These are phyloP conservation scores for Brotula barbata DNA, from an alignment of 2,797 vertebrate species.

Conservation along the genomic window DNA sequence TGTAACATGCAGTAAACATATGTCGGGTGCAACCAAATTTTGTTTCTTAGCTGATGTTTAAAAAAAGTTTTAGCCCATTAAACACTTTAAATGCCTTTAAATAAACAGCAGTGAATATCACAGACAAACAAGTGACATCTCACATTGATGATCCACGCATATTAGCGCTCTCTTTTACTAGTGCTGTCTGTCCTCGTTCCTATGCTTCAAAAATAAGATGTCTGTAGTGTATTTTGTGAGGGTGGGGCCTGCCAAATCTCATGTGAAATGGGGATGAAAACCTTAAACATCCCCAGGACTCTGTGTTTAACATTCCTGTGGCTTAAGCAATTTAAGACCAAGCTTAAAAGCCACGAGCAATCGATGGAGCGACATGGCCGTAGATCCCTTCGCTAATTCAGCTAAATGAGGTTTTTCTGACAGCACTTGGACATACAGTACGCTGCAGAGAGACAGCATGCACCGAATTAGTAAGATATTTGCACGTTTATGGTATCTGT, in stretches of 20 bases:
- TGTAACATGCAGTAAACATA: no score
- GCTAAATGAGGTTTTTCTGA: constrained; percentile 21
- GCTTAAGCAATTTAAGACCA: constrained; percentile 63
- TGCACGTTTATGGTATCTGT: constrained; percentile 47
- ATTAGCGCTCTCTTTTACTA: constrained; percentile 4
- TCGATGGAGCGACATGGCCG: constrained; percentile 50
- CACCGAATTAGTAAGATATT: constrained; percentile 41
- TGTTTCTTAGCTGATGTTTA: no score
- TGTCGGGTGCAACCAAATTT: no score
- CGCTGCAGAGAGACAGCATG: constrained; percentile 27
- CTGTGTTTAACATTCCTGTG: constrained; percentile 80
- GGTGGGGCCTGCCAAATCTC: constrained; percentile 57
- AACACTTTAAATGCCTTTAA: not conserved
- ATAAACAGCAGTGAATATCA: not conserved
- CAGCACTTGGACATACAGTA: constrained; percentile 21
- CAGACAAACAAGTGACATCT: constrained; percentile 4
- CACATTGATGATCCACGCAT: not conserved
- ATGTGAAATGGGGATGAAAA: constrained; percentile 65
- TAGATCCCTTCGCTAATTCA: constrained; percentile 51
- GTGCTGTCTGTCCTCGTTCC: not conserved
- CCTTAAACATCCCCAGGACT: constrained; percentile 63
- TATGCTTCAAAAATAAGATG: constrained; percentile 22
- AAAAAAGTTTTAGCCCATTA: no score
- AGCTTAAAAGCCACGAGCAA: constrained; percentile 64
- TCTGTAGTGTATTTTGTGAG: constrained; percentile 31